These are phyloP conservation scores for Xanthorhoe spadicearia DNA, from an alignment of 2,888 invertebrate species.

Conservation along the genomic window DNA sequence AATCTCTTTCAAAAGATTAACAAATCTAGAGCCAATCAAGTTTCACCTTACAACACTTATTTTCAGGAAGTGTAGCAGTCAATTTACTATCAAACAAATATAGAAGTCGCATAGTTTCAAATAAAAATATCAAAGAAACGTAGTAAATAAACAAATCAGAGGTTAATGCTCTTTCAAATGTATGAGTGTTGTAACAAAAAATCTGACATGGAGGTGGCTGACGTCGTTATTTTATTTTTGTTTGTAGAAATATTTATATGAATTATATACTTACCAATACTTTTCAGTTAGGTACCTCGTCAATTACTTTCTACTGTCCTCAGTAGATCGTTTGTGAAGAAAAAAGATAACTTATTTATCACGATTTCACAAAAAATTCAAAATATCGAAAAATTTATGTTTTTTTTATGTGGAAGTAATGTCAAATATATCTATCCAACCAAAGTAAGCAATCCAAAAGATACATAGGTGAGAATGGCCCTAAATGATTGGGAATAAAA, in stretches of 20 bases:
- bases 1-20: no score
- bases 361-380: no score
- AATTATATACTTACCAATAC: conserved; percentile 11
- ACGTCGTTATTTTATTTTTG: conserved; percentile 2
- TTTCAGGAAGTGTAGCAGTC: background rate
- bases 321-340: background rate
- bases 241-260: conserved; percentile 22
- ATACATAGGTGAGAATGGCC: no score
- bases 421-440: no score
- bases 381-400: no score
- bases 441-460: no score
- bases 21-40: background rate
- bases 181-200: conserved; percentile 27
- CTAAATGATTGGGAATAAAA: no score
- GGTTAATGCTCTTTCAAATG: conserved; percentile 33
- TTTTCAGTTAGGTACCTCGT: conserved; percentile 29
- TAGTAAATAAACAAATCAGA: conserved; percentile 30
- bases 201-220: background rate
- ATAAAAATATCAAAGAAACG: conserved; percentile 34
- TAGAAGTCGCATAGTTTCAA: conserved; percentile 14
- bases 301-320: conserved; percentile 47
- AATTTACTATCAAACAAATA: background rate
- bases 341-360: background rate
- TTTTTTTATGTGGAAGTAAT: no score
- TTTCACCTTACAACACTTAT: background rate